A percentile compares a stretch with the other conserved stretches of the same genome.
These are phyloP conservation scores for Lethenteron reissneri DNA, from an alignment of 2,113 vertebrate species.

Conservation along the genomic window DNA sequence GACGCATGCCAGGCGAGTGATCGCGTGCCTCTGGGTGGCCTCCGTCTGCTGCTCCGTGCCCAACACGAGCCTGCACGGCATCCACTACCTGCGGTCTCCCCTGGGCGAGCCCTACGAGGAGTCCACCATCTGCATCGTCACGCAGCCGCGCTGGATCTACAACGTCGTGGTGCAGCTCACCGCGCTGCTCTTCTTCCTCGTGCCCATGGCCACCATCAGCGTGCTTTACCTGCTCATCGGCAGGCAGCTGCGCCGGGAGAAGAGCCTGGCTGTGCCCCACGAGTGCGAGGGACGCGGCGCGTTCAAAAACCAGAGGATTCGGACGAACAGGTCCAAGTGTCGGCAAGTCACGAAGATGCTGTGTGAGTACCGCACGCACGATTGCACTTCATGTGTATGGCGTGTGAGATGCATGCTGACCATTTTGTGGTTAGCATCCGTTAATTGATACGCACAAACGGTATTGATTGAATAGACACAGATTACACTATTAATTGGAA, in stretches of 20 bases:
- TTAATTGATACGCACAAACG: not conserved
- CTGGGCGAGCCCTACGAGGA: slow-evolving; percentile 23
- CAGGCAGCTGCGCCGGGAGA: slow-evolving; percentile 43
- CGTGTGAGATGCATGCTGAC: not conserved
- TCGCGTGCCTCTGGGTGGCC: slow-evolving; percentile 39
- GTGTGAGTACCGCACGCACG: slow-evolving; percentile 34
- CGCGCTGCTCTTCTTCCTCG: slow-evolving; percentile 52
- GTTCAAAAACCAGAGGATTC: slow-evolving; percentile 16
- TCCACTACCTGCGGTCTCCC: slow-evolving; percentile 21
- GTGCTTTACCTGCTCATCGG: slow-evolving; percentile 61
- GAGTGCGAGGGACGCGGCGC: slow-evolving; percentile 14
- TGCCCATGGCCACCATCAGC: slow-evolving; percentile 67
- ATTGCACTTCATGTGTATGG: not conserved
- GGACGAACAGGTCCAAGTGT: slow-evolving; percentile 30
- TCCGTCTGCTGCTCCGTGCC: slow-evolving; percentile 56
- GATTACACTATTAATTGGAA: slow-evolving; percentile 6
- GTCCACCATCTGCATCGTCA: slow-evolving; percentile 37
- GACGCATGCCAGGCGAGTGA: slow-evolving; percentile 46
- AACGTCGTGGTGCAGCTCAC: slow-evolving; percentile 58
- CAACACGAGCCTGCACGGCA: slow-evolving; percentile 68
- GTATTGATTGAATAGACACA: not conserved
- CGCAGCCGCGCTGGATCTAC: slow-evolving; percentile 41
- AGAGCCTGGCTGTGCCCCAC: slow-evolving; percentile 27
- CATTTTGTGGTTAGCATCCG: not conserved
- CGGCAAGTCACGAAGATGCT: slow-evolving; percentile 82